Evolutionary conservation across 2,797 vertebrate species (phyloP).

Genomic region (Hydrophis major): DNA sequence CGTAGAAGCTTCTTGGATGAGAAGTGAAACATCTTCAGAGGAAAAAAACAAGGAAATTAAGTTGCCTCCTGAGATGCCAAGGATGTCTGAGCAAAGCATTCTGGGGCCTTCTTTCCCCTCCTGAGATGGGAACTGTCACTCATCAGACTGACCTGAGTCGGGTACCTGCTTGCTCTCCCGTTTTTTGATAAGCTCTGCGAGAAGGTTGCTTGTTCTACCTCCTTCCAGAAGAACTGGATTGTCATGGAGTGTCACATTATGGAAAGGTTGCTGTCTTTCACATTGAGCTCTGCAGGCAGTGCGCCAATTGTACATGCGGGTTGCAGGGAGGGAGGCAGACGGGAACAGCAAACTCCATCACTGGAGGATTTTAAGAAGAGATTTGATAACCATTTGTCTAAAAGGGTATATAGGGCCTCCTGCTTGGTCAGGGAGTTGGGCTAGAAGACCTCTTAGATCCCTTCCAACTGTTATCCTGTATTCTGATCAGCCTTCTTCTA

Average conservation of each 20-base stretch:
- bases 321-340: neutral
- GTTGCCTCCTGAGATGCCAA: too few species aligned
- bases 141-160: neutral
- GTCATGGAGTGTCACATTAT: neutral
- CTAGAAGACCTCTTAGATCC: neutral
- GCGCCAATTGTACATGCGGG: accelerated
- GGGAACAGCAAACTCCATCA: conserved; percentile 1
- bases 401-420: neutral
- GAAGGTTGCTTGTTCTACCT: neutral
- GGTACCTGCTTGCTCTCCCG: neutral
- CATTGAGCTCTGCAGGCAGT: neutral
- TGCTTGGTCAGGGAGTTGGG: neutral
- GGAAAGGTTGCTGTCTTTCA: accelerated
- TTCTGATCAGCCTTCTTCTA: neutral
- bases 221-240: neutral
- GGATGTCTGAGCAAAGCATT: neutral
- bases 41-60: too few species aligned
- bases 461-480: neutral
- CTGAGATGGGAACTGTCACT: neutral
- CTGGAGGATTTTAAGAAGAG: neutral
- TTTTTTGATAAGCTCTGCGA: neutral
- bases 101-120: neutral
- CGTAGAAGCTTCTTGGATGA: too few species aligned
- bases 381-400: neutral
- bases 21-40: too few species aligned